Evolutionary conservation across 2,113 vertebrate genomes (phyloP), one percentile per base, ranked within the genome.

Genomic region (Bostrychus sinensis): DNA sequence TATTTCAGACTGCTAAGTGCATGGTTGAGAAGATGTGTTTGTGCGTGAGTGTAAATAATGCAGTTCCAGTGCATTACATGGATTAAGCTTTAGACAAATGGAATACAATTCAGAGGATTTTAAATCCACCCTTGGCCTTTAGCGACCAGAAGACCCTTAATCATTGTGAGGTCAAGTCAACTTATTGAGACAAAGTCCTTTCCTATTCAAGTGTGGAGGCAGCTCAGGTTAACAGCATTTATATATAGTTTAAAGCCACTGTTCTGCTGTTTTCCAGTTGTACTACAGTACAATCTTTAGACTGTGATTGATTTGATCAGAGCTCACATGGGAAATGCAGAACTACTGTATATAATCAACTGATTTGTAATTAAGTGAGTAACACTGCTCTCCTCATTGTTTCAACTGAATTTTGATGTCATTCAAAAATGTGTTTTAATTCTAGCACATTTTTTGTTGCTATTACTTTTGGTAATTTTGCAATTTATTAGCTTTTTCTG

Each of bases 1-100:
- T 84, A 89, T 88, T 90, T 84, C 64, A 84, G 77, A 81, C 77
- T 71, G 64, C 66, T 70, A 59, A 82, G 78, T 74, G 62, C 64
- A 73, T 25, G 60, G 70, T 62, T 70, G 62, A 78, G 50, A 70
- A 20, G 71, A 63, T 22, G 8, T 51, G 56, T 53, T n/a, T 28
- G 48, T 30, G 46, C 14, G 48, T 51, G 25, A 28, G 36, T 59
- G 26, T 54, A 62, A 65, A 65, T 39, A 36, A 28, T 7, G 36
- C 54, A 43, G 39, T 76, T 54, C 71, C 37, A 68, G 61, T 68
- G 62, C 55, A 77, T 87, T 63, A 57, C 39, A 43, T 10, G 2
- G 78, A 83, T 83, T 80, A 80, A 53, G 55, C 16, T 39, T 53
- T 19, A 42, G 65, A 75, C 70, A 30, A 75, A 71, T 61, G 26